Conservation (phyloP, 2,113 vertebrate species). For the Alligator mississippiensis region DNA sequence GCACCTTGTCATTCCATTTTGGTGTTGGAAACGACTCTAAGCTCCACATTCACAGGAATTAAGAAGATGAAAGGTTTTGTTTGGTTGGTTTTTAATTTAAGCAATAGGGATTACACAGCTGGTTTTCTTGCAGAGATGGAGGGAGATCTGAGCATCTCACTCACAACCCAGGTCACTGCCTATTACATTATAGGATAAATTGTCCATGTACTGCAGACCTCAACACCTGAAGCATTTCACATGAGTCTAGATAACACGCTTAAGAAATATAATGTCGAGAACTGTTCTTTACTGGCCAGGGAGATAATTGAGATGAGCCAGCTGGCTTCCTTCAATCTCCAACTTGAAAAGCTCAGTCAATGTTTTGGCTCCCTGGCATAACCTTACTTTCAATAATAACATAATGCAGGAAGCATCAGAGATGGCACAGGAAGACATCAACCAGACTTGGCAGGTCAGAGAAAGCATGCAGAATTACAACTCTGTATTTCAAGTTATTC, state of each 20-base stretch:
- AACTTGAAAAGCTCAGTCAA: not conserved
- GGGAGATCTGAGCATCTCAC: not conserved
- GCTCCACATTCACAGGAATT: slow-evolving; percentile 41
- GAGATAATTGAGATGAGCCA: not conserved
- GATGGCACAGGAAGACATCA: not conserved
- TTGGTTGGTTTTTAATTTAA: slow-evolving; percentile 67
- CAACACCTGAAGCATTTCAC: not conserved
- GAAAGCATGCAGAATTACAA: rapidly evolving
- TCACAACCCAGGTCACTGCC: slow-evolving; percentile 45
- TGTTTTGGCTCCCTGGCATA: not conserved
- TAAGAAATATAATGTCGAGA: not conserved
- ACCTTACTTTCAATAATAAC: rapidly evolving
- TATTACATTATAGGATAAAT: not conserved
- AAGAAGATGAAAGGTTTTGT: slow-evolving; percentile 59
- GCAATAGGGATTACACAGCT: slow-evolving; percentile 66
- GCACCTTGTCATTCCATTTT: not conserved
- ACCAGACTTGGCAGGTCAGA: rapidly evolving
- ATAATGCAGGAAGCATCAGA: not conserved
- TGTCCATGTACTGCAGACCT: rapidly evolving
- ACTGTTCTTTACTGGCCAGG: rapidly evolving
- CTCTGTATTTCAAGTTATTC: rapidly evolving
- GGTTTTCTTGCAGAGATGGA: slow-evolving; percentile 4
- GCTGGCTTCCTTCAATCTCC: not conserved
- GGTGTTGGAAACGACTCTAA: not conserved
- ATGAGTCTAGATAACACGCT: rapidly evolving